A percentile compares a stretch with the other conserved stretches of the same genome.
phyloP scores from a whole-genome alignment of 2,888 invertebrate genomes.

The Drosophila meridionalis region DNA sequence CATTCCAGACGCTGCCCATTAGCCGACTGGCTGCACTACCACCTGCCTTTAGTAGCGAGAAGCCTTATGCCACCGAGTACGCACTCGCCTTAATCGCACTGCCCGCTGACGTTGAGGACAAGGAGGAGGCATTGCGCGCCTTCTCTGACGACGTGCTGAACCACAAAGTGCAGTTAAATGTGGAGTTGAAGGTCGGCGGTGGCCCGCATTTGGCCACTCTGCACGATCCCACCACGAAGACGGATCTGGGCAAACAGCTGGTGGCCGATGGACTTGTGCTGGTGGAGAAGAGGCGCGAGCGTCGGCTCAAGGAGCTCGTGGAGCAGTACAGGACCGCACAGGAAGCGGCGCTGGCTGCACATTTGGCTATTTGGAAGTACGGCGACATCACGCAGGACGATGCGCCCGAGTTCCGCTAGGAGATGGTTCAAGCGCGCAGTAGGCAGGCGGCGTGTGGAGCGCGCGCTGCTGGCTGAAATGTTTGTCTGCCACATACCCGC shows the following conservation, averaged over 20 bases:
- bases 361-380: conserved; percentile 97
- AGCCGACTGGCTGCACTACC: conserved; percentile 94
- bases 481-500: conserved; percentile 85
- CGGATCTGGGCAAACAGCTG: conserved; percentile 89
- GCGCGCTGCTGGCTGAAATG: conserved; percentile 76
- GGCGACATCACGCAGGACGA: conserved; percentile 92
- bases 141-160: conserved; percentile 89
- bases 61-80: conserved; percentile 95
- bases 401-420: conserved; percentile 85
- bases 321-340: conserved; percentile 94
- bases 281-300: conserved; percentile 92
- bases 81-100: conserved; percentile 92
- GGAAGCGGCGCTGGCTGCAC: conserved; percentile 93
- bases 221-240: conserved; percentile 83
- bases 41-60: conserved; percentile 89
- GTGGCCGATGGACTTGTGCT: conserved; percentile 94
- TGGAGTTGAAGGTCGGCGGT: conserved; percentile 89
- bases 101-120: conserved; percentile 95
- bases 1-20: conserved; percentile 86
- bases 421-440: conserved; percentile 61
- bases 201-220: conserved; percentile 83
- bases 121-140: conserved; percentile 89
- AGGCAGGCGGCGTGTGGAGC: conserved; percentile 66
- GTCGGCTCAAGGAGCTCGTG: conserved; percentile 91
- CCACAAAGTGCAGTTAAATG: conserved; percentile 92